Percentiles rank a stretch among this genome's conserved stretches.
These are phyloP conservation scores for Thamnophis sirtalis DNA, from an alignment of 2,113 vertebrate species.

Conservation along the genomic window DNA sequence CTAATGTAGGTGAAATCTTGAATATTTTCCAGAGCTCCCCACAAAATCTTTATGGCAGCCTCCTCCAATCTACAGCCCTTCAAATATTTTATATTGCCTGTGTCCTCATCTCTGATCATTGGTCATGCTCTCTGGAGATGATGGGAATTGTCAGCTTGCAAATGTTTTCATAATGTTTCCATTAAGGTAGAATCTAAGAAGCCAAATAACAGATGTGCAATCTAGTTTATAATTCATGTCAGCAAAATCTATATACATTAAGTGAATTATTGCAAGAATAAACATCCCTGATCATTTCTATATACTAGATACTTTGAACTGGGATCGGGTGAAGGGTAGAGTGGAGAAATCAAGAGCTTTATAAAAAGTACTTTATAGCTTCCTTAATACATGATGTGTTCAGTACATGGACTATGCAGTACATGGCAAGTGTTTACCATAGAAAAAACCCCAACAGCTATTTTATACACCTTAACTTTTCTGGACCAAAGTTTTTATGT, in stretches of 20 bases:
- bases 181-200: background rate
- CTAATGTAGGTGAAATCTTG: background rate
- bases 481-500: background rate
- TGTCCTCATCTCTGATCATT: background rate
- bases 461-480: background rate
- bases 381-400: background rate
- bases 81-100: background rate
- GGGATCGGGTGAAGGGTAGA: background rate
- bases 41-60: background rate
- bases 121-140: background rate
- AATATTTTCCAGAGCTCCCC: background rate
- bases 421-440: background rate
- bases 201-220: background rate
- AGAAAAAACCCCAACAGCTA: background rate
- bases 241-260: background rate
- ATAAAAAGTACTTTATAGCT: background rate
- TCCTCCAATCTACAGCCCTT: background rate
- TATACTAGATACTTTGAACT: background rate
- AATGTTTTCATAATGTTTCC: background rate
- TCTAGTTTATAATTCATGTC: background rate
- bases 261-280: background rate
- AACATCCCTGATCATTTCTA: background rate
- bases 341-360: background rate
- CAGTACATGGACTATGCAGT: background rate
- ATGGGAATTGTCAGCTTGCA: background rate